Percentiles rank a stretch among this genome's conserved stretches.
These are phyloP conservation scores for Dryas iulia DNA, from an alignment of 1,140 invertebrate genomes.

Conservation along the genomic window DNA sequence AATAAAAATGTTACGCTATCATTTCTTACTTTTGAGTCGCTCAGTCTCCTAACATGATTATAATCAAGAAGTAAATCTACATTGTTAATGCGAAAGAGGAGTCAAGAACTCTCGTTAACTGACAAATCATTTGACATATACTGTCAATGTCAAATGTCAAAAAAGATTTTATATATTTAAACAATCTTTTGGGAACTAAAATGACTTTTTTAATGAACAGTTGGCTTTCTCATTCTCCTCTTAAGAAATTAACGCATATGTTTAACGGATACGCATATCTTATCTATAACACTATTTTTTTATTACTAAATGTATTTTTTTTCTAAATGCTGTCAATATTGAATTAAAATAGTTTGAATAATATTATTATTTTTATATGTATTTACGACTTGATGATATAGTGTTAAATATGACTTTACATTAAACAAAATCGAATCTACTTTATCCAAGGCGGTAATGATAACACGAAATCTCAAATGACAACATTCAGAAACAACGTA, in stretches of 20 bases:
- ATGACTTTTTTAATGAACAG: no score
- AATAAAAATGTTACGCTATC: constrained; percentile 67
- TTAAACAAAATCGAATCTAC: no score
- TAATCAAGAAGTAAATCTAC: constrained; percentile 15
- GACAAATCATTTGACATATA: background rate
- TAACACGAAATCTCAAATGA: background rate
- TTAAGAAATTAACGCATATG: background rate
- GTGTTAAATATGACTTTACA: no score
- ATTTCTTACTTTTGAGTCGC: constrained; percentile 44
- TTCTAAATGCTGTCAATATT: background rate
- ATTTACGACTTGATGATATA: no score
- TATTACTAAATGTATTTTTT: background rate
- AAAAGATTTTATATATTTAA: no score
- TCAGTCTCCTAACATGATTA: constrained; percentile 71
- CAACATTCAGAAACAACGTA: background rate
- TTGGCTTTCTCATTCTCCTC: background rate
- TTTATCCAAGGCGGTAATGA: no score
- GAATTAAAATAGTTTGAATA: background rate
- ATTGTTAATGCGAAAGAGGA: background rate
- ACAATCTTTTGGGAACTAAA: no score
- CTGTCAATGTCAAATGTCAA: background rate
- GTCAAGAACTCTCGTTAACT: background rate
- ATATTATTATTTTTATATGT: background rate
- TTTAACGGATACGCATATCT: constrained; percentile 3
- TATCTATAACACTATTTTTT: constrained; percentile 10